Evolutionary conservation across 2,797 vertebrate species (phyloP).

Genomic region (Lithobates sylvaticus): DNA sequence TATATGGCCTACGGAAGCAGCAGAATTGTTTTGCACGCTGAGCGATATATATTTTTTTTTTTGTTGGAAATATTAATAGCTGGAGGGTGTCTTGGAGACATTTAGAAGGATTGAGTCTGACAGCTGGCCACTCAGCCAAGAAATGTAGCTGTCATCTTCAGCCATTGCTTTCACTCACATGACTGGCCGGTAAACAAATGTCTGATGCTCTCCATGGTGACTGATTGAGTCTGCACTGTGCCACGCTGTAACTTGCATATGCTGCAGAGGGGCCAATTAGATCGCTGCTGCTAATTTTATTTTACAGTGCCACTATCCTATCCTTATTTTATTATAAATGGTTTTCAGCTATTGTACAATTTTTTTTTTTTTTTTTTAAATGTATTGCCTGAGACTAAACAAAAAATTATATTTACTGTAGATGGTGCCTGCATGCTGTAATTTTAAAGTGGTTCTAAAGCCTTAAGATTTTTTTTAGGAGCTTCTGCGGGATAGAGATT

Average conservation of each 20-base stretch:
- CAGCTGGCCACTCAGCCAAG: conserved; percentile 69
- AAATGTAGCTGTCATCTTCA: conserved; percentile 74
- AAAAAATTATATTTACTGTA: too few species aligned
- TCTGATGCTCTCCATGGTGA: conserved; percentile 69
- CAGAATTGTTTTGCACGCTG: neutral
- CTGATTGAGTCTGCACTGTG: conserved; percentile 63
- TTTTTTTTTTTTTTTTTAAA: too few species aligned
- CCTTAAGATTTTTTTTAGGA: too few species aligned
- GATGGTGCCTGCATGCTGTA: too few species aligned
- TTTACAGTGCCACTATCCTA: neutral
- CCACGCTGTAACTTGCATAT: conserved; percentile 63
- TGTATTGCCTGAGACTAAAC: too few species aligned
- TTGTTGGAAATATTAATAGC: conserved; percentile 57
- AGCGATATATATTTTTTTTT: neutral
- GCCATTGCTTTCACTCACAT: conserved; percentile 67
- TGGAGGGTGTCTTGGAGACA: conserved; percentile 67
- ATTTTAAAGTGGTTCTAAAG: too few species aligned
- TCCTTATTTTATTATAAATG: neutral
- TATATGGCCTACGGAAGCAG: neutral
- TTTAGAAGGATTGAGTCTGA: conserved; percentile 69
- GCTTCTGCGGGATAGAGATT: too few species aligned
- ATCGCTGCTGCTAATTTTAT: neutral
- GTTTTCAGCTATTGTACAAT: neutral
- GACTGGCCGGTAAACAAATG: conserved; percentile 73
- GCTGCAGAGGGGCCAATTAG: neutral